Conservation (phyloP, 2,113 vertebrate species). For the Piprites chloris region DNA sequence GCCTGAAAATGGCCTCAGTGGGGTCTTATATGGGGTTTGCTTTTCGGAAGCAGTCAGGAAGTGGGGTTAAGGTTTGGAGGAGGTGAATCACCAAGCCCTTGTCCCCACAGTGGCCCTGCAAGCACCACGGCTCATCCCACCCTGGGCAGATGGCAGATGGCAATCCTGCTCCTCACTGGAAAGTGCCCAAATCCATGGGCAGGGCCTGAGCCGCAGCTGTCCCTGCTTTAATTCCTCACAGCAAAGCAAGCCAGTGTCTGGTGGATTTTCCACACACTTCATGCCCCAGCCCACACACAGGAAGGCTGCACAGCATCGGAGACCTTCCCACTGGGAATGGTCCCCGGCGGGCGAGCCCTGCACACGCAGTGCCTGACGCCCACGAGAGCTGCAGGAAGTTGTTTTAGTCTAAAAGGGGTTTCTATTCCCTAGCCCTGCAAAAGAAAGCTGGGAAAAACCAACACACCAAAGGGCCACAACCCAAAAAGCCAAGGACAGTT, state of each 20-base stretch:
- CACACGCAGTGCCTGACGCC: neutral
- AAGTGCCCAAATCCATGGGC: neutral
- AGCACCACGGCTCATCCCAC: accelerated
- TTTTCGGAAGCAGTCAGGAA: accelerated
- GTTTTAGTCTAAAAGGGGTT: neutral
- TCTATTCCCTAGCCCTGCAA: neutral
- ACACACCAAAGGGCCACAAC: no score
- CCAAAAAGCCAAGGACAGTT: accelerated
- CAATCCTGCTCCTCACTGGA: neutral
- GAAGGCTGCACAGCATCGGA: neutral
- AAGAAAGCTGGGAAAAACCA: neutral
- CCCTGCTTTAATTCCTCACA: neutral
- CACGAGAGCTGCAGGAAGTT: neutral
- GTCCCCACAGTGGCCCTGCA: neutral
- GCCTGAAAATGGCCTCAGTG: neutral
- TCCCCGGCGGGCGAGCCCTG: accelerated
- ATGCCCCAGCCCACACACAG: neutral
- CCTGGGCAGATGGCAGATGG: neutral
- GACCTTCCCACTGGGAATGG: neutral
- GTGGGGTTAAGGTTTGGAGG: neutral
- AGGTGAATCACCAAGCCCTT: accelerated
- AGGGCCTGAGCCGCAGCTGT: neutral
- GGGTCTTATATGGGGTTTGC: accelerated
- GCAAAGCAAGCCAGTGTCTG: neutral
- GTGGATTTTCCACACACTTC: neutral